phyloP scores from a whole-genome alignment of 1,140 invertebrate species.

The Pseudachorutes palmiensis region DNA sequence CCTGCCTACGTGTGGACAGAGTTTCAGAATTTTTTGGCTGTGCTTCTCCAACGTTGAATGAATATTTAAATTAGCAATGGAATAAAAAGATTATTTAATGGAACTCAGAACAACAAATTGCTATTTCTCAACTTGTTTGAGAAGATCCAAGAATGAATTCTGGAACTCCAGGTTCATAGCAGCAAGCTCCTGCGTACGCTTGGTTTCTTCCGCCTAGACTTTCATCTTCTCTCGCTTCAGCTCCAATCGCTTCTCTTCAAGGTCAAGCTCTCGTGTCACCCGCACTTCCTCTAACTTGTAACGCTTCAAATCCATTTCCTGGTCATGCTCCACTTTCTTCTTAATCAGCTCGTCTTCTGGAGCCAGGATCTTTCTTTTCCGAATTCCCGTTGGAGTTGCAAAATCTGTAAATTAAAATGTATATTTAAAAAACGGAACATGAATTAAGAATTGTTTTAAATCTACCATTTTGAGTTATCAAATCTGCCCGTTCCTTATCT shows the following conservation, averaged over 20 bases:
- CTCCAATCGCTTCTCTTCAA: not conserved
- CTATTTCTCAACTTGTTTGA: not conserved
- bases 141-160: not conserved
- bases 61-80: slow-evolving; percentile 17
- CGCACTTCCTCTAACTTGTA: not conserved
- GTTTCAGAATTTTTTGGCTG: slow-evolving; percentile 7
- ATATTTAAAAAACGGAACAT: too few species aligned
- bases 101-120: not conserved
- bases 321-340: not conserved
- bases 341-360: not conserved
- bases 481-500: not conserved
- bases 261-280: not conserved
- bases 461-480: not conserved
- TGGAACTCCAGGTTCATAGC: not conserved
- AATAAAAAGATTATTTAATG: not conserved
- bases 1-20: slow-evolving; percentile 12
- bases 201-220: not conserved
- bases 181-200: not conserved
- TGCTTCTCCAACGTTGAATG: slow-evolving; percentile 3
- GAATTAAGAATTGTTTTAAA: not conserved
- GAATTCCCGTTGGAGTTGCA: not conserved
- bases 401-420: not conserved
- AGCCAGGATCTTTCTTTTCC: not conserved
- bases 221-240: not conserved
- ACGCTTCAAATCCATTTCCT: not conserved